phyloP scores from a whole-genome alignment of 2,113 vertebrate genomes.

The Oenanthe oenanthe region DNA sequence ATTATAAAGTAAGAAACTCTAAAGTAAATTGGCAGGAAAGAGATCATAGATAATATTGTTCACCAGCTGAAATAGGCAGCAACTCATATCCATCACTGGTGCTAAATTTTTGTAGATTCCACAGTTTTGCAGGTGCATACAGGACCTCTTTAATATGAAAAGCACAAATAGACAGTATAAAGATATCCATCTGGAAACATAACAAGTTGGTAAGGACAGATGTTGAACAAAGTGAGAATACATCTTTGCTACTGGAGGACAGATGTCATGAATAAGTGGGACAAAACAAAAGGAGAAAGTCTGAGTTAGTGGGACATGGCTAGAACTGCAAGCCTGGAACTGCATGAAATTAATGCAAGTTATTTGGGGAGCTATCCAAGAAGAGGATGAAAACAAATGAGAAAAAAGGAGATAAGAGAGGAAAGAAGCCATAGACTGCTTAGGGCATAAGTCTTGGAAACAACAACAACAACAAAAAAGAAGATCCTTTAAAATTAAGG shows the following conservation, averaged over 20 bases:
- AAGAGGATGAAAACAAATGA: background rate
- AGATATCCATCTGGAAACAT: background rate
- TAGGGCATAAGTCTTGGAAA: background rate
- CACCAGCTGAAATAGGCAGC: background rate
- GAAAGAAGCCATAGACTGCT: background rate
- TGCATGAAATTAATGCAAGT: background rate
- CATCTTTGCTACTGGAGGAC: background rate
- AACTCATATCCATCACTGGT: background rate
- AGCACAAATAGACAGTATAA: background rate
- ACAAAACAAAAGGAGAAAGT: background rate
- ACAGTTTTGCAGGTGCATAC: background rate
- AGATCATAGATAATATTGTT: background rate
- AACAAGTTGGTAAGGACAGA: background rate
- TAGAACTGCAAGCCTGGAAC: background rate
- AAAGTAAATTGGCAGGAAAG: background rate
- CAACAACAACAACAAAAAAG: background rate
- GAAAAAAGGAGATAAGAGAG: background rate
- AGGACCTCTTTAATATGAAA: background rate
- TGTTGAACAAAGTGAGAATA: background rate
- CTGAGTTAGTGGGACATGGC: fast-evolving
- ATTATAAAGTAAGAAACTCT: background rate
- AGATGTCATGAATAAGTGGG: background rate
- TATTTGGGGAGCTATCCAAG: background rate
- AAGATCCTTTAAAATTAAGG: background rate
- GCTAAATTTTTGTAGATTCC: background rate